Base-by-base conservation (phyloP, 2,888 invertebrate genomes). In the Lycia hirtaria region DNA sequence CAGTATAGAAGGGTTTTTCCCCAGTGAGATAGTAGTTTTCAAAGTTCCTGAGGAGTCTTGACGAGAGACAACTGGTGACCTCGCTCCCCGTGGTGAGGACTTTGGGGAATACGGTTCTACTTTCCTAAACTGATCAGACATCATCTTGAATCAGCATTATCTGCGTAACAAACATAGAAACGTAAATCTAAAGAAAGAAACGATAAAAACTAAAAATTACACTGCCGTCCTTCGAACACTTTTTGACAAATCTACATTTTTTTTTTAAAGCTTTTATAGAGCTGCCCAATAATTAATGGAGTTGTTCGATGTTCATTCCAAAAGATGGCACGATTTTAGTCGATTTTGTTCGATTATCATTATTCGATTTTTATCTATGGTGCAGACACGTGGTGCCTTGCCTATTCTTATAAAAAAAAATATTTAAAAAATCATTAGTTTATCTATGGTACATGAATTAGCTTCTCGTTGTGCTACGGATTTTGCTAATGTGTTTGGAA, bases 1-100 rank as follows among this genome's bases (percentile, higher is more conserved):
- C 88, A 98, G 97, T 75, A 99, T 98, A 57, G 98, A 97, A 56
- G 99, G 98, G 85, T 98, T 98, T 91, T 98, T 98, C 72, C 98
- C 98, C 69, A 99, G 93, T 65, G 98, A 97, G 93, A 99, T 99
- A 72, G 98, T 99, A 73, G 98, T 98, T 93, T 98, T 98, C 71
- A 99, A 94, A 66, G 98, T 99, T 78, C 98, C 99, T 71, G 98
- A 98, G 62, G 98, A 98, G 93, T 99, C 98, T 90, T 98, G 98
- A 68, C 98, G 95, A 71, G 98, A 97, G 80, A 98, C 98, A 77
- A 98, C 98, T 77, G 98, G 98, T 81, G 98, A 98, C 85, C 98
- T 95, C 75, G 96, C 97, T 81, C 98, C 98, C 92, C 97, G 94
- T 75, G 97, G 98, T 76, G 98, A 98, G 75, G 97, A 97, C 93